Conservation (phyloP, 1,140 invertebrate genomes). For the Dysdera silvatica region DNA sequence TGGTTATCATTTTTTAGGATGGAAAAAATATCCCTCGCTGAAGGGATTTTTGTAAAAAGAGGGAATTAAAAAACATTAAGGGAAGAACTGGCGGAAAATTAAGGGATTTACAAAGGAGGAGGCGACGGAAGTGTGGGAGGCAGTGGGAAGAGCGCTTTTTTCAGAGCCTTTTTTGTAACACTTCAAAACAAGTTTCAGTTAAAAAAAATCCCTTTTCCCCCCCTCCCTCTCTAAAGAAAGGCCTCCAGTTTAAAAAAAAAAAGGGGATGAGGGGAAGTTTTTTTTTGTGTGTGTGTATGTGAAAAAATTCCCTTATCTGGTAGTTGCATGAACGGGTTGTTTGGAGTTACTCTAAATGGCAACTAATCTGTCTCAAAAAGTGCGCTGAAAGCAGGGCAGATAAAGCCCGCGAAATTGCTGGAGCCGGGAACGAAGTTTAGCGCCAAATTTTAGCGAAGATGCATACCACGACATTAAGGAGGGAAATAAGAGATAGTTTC, state of each 20-base stretch:
- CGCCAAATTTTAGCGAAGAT: no score
- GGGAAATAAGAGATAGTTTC: neutral
- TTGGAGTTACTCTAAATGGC: slow-evolving; percentile 27
- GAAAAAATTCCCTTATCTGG: slow-evolving; percentile 27
- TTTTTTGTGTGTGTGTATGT: slow-evolving; percentile 2
- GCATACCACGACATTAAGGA: no score
- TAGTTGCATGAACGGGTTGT: slow-evolving; percentile 16
- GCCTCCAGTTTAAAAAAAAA: neutral
- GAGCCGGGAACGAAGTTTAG: no score
- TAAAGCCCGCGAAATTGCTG: no score
- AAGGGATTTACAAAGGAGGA: slow-evolving; percentile 30
- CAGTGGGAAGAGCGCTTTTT: slow-evolving; percentile 3
- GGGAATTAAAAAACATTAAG: neutral
- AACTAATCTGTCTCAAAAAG: slow-evolving; percentile 32
- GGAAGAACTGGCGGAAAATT: slow-evolving; percentile 27
- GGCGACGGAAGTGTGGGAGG: slow-evolving; percentile 27
- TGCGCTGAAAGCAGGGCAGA: slow-evolving; percentile 5
- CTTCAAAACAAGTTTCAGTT: slow-evolving; percentile 28
- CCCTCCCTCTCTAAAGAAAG: no score
- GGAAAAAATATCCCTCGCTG: neutral
- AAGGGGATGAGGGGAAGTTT: neutral
- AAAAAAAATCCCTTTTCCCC: no score
- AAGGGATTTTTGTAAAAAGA: neutral
- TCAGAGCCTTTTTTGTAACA: slow-evolving; percentile 25
- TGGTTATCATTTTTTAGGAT: neutral